Evolutionary conservation across 2,797 vertebrate genomes (phyloP).

Genomic region (Percopsis omiscomaycus): DNA sequence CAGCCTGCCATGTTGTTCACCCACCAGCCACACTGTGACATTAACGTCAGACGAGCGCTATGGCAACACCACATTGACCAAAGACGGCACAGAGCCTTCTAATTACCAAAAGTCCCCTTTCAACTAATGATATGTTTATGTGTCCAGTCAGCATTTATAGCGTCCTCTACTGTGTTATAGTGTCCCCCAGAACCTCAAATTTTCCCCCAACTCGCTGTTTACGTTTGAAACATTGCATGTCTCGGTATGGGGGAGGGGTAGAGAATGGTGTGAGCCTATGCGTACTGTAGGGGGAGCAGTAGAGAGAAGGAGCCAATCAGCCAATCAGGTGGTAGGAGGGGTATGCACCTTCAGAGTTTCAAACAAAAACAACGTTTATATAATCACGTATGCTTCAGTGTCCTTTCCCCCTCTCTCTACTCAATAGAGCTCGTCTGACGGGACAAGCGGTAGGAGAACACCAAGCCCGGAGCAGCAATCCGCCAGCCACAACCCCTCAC

Average conservation of each 20-base stretch:
- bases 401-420: constrained; percentile 26
- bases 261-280: too few relatives aligned
- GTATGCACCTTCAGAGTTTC: too few relatives aligned
- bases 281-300: too few relatives aligned
- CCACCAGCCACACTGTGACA: constrained; percentile 41
- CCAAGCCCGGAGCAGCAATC: constrained; percentile 54
- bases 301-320: too few relatives aligned
- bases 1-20: constrained; percentile 49
- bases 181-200: too few relatives aligned
- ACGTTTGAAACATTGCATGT: too few relatives aligned
- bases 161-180: too few relatives aligned
- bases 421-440: constrained; percentile 57
- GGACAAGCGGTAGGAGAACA: constrained; percentile 41
- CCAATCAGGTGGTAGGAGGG: too few relatives aligned
- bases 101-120: constrained; percentile 34
- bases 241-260: too few relatives aligned
- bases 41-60: constrained; percentile 32
- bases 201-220: too few relatives aligned
- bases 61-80: constrained; percentile 42
- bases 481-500: constrained; percentile 53
- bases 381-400: background rate
- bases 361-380: too few relatives aligned
- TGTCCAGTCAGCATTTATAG: constrained; percentile 37
- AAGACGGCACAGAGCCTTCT: constrained; percentile 8
- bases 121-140: constrained; percentile 37